Conservation (phyloP, 2,888 invertebrate genomes). For the Phymatocera aterrima region DNA sequence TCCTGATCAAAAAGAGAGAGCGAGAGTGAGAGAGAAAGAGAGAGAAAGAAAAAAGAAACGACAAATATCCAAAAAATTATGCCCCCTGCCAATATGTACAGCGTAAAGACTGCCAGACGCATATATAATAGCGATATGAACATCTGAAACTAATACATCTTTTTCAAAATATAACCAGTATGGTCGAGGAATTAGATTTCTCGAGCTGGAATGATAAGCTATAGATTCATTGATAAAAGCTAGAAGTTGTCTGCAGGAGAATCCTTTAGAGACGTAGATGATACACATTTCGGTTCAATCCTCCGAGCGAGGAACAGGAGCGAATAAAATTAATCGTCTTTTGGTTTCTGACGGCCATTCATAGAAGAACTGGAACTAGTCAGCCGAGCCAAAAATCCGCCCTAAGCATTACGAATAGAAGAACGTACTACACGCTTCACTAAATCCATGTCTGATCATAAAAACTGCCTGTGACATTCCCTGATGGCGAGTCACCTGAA, state of each 20-base stretch:
- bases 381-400: slow-evolving; percentile 11
- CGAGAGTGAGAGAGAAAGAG: no score
- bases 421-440: neutral
- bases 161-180: no score
- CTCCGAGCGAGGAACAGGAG: neutral
- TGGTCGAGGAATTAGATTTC: neutral
- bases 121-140: no score
- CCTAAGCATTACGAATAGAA: slow-evolving; percentile 2
- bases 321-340: slow-evolving; percentile 3
- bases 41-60: no score
- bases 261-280: neutral
- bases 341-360: slow-evolving; percentile 1
- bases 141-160: no score
- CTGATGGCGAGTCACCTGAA: neutral
- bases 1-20: no score
- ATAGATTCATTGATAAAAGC: neutral
- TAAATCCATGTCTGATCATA: neutral
- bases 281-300: neutral
- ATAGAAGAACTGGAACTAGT: neutral
- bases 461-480: neutral
- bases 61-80: no score
- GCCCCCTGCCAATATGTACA: no score
- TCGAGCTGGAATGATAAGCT: slow-evolving; percentile 1
- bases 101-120: no score
- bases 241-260: neutral